phyloP scores from a whole-genome alignment of 2,113 vertebrate genomes.

The Emydocephalus ijimae region DNA sequence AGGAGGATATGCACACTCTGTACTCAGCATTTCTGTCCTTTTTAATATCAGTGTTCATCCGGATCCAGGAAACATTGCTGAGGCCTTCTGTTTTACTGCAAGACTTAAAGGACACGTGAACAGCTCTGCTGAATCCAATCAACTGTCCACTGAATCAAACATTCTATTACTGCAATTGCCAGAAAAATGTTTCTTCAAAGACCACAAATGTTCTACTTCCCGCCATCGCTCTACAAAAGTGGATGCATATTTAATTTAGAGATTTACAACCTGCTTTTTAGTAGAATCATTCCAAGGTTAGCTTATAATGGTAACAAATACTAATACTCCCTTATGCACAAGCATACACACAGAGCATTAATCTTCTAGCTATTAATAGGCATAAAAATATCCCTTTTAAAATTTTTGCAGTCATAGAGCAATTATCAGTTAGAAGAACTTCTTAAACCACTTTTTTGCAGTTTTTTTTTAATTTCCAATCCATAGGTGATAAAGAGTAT shows the following conservation, averaged over 20 bases:
- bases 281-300: not conserved
- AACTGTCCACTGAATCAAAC: not conserved
- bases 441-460: not conserved
- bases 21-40: not conserved
- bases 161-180: not conserved
- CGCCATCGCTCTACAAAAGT: not conserved
- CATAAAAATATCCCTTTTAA: not conserved
- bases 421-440: not conserved
- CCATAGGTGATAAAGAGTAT: not conserved
- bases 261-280: not conserved
- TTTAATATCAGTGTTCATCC: conserved; percentile 46
- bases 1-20: not conserved
- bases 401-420: not conserved
- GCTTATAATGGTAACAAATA: not conserved
- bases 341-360: not conserved
- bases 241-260: not conserved
- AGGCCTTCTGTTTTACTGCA: conserved; percentile 55
- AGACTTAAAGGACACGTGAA: conserved; percentile 16
- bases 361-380: not conserved
- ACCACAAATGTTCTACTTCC: not conserved
- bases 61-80: conserved; percentile 22
- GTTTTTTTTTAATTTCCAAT: not conserved
- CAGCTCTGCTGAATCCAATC: not conserved
- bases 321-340: not conserved
- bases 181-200: not conserved